Percentiles rank a stretch among this genome's conserved stretches.
Conservation (phyloP, 2,888 invertebrate genomes). For the Anagyrus pseudococci region DNA sequence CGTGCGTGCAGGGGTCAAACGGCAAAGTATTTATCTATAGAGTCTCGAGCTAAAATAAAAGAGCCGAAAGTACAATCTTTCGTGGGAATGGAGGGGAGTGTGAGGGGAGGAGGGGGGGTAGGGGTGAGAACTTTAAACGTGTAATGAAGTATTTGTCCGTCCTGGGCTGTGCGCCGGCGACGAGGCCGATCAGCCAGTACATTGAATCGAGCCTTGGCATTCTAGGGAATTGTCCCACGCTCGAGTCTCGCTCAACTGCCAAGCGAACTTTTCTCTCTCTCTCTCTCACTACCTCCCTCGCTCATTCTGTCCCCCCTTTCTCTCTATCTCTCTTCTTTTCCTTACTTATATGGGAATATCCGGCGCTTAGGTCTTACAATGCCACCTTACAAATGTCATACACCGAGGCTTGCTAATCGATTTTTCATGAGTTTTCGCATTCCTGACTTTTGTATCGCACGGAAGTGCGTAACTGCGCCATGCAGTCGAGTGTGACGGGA, state of each 20-base stretch:
- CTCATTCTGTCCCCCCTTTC: no score
- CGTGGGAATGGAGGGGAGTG: slow-evolving; percentile 29
- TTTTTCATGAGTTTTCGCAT: slow-evolving; percentile 13
- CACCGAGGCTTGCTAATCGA: not conserved
- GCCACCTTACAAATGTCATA: slow-evolving; percentile 4
- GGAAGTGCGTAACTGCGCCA: not conserved
- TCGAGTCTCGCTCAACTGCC: slow-evolving; percentile 17
- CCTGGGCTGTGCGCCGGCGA: not conserved
- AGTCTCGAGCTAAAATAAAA: not conserved
- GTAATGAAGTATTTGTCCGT: slow-evolving; percentile 19
- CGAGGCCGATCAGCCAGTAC: no score
- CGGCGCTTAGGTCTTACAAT: no score
- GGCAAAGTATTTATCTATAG: no score
- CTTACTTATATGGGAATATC: no score
- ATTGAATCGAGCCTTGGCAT: no score
- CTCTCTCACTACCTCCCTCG: slow-evolving; percentile 7
- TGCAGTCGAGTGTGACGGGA: no score
- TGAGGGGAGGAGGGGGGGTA: not conserved
- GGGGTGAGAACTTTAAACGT: not conserved
- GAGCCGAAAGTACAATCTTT: slow-evolving; percentile 11
- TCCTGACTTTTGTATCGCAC: not conserved
- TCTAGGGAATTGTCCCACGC: slow-evolving; percentile 35
- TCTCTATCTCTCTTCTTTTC: no score
- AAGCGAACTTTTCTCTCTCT: not conserved
- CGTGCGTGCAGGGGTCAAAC: no score